A percentile compares a stretch with the other conserved stretches of the same genome.
These are phyloP conservation scores for Tauraco hartlaubi DNA, from an alignment of 2,797 vertebrate genomes.

Conservation along the genomic window DNA sequence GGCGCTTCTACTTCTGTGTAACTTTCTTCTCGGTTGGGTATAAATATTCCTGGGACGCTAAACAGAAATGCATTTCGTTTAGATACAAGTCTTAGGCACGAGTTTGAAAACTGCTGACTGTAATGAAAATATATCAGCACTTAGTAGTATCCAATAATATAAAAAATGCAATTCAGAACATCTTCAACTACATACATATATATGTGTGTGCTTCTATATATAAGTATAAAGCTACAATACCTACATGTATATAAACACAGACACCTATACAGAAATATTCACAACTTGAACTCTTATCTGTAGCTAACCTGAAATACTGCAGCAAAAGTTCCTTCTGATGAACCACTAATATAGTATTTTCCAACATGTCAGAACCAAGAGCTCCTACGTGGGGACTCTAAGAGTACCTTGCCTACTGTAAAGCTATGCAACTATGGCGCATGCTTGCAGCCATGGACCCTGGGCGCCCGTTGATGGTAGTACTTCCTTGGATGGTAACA, in stretches of 20 bases:
- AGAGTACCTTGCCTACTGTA: constrained; percentile 31
- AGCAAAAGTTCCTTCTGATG: constrained; percentile 66
- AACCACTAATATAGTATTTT: constrained; percentile 36
- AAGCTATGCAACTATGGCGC: constrained; percentile 52
- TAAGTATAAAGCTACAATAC: constrained; percentile 61
- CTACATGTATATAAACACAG: constrained; percentile 67
- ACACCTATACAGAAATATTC: constrained; percentile 69
- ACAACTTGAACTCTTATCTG: constrained; percentile 70
- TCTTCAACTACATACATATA: constrained; percentile 66
- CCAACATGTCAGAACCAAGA: constrained; percentile 19
- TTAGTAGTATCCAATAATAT: constrained; percentile 78
- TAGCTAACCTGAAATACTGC: constrained; percentile 79
- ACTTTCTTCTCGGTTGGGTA: constrained; percentile 80
- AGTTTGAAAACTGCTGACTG: constrained; percentile 84
- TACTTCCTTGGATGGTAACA: constrained; percentile 4
- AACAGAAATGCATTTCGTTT: constrained; percentile 79
- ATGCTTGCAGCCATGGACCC: constrained; percentile 32
- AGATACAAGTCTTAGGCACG: constrained; percentile 85
- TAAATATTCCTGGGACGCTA: constrained; percentile 82
- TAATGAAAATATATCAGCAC: constrained; percentile 82
- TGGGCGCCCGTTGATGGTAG: background rate
- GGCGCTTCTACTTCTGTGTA: constrained; percentile 81
- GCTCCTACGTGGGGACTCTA: background rate
- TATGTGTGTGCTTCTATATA: constrained; percentile 57
- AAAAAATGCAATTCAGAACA: constrained; percentile 80